phyloP scores from a whole-genome alignment of 2,888 invertebrate species.

The Abscondita cerata region DNA sequence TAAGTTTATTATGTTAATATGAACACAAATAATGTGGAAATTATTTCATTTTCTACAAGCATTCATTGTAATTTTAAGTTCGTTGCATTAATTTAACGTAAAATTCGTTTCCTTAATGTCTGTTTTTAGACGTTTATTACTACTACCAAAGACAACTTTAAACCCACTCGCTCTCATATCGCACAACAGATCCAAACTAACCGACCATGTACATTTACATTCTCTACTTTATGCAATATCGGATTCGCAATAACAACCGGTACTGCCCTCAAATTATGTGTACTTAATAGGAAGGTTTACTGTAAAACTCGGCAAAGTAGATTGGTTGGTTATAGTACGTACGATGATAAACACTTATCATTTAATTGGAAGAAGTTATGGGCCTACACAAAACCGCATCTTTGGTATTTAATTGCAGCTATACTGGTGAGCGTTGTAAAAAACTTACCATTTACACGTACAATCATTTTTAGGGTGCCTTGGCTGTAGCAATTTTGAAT shows the following conservation, averaged over 20 bases:
- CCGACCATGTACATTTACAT: constrained; percentile 22
- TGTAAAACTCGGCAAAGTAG: constrained; percentile 51
- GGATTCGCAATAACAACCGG: constrained; percentile 27
- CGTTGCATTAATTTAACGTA: constrained; percentile 11
- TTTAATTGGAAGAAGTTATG: constrained; percentile 84
- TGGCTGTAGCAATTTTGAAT: constrained; percentile 86
- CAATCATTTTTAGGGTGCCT: constrained; percentile 73
- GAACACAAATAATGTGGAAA: constrained; percentile 36
- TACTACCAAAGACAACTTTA: constrained; percentile 18
- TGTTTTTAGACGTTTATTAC: constrained; percentile 22
- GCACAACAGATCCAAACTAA: constrained; percentile 19
- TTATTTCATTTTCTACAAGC: constrained; percentile 36
- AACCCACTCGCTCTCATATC: constrained; percentile 19
- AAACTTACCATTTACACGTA: too few relatives aligned
- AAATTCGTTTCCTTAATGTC: constrained; percentile 3
- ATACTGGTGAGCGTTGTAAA: constrained; percentile 70
- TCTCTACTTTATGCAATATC: constrained; percentile 35
- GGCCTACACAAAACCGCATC: constrained; percentile 75
- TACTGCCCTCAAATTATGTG: constrained; percentile 14
- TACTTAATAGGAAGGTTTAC: constrained; percentile 21
- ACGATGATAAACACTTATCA: constrained; percentile 61
- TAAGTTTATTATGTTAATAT: background rate
- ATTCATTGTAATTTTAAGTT: constrained; percentile 22
- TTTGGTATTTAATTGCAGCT: constrained; percentile 78
- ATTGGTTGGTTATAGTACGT: constrained; percentile 50